Evolutionary conservation across 2,113 vertebrate species (phyloP), one percentile per base, ranked within the genome.

Genomic region (Copsychus sechellarum): DNA sequence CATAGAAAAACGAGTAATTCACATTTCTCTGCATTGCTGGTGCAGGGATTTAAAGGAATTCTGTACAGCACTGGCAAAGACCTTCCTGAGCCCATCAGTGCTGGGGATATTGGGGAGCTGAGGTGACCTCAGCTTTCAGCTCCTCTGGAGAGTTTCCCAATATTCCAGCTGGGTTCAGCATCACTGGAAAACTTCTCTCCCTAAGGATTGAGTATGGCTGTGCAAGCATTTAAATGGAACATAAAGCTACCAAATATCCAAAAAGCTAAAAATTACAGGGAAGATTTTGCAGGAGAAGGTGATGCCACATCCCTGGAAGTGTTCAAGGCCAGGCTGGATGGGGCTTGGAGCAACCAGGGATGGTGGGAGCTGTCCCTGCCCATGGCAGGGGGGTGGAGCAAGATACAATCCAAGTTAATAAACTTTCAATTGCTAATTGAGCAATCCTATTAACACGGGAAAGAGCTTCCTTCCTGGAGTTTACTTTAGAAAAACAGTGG

Each of bases 391-490:
- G n/a, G 7, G 7, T 69, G 40, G 47, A 21, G 34, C 4, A 8
- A 54, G 54, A 34, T 23, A 3, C 18, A 61, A 20, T 82, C 62
- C 62, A 40, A 48, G 47, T 69, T 54, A 69, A 38, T 79, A 58
- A 72, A 89, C 67, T 86, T 86, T 72, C 60, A 87, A 86, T 57
- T 86, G 87, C 72, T 89, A 13, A 80, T 17, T 86, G 90, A 92
- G 69, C 58, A 81, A 86, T 74, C 64, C 69, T 84, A 2, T 89
- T 94, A 84, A 54, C 51, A 6, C 33, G 43, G 72, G 29, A 16
- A 92, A 93, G 94, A 81, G 62, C 86, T 96, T 97, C 95, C 95
- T 95, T 95, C 90, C 93, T 69, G 14, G 2, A 74, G 61, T 57
- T 92, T 69, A 50, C 60, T 85, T 70, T 5, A 48, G 62, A 31